Conservation (phyloP, 2,888 invertebrate genomes). For the Ormyrus labotus region DNA sequence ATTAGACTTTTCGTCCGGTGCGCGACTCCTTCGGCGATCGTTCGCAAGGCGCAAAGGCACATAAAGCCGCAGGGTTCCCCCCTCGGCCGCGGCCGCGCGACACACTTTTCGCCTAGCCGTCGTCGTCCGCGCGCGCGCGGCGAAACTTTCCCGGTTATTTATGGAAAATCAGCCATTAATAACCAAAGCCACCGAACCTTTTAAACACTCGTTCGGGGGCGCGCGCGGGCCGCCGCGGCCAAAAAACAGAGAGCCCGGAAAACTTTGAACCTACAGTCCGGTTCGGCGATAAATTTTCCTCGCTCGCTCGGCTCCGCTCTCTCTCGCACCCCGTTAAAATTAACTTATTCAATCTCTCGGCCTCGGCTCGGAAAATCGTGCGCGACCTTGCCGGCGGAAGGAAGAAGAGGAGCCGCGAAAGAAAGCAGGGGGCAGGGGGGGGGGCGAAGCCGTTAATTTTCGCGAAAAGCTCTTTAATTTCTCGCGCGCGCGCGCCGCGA, state of each 20-base stretch:
- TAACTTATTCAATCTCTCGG: constrained; percentile 52
- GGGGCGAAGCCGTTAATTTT: constrained; percentile 30
- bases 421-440: constrained; percentile 26
- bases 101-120: no score
- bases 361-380: constrained; percentile 34
- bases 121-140: not conserved
- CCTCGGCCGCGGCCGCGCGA: no score
- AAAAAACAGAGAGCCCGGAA: constrained; percentile 25
- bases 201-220: constrained; percentile 44
- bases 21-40: no score
- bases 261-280: constrained; percentile 42
- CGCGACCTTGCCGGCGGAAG: constrained; percentile 37
- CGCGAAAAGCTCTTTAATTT: constrained; percentile 52
- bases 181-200: constrained; percentile 37
- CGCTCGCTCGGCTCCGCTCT: not conserved
- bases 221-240: not conserved
- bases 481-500: constrained; percentile 43
- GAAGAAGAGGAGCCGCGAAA: constrained; percentile 40
- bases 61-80: no score
- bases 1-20: no score
- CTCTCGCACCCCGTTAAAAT: constrained; percentile 40
- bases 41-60: no score
- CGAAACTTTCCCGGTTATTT: constrained; percentile 48
- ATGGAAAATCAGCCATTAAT: constrained; percentile 55
- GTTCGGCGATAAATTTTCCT: constrained; percentile 54